phyloP scores from a whole-genome alignment of 2,888 invertebrate genomes.

The Hartigia nigra region DNA sequence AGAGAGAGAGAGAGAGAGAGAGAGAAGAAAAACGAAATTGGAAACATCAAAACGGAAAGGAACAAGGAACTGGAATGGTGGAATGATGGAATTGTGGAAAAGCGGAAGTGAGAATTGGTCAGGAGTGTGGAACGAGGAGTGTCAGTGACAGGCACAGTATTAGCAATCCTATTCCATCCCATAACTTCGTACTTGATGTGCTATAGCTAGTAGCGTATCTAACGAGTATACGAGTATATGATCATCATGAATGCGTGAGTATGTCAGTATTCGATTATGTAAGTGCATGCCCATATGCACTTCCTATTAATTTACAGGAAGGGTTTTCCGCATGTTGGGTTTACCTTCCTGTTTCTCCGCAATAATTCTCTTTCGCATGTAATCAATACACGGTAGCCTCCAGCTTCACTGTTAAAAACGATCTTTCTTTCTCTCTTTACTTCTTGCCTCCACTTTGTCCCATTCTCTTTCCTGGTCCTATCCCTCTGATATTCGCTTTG shows the following conservation, averaged over 20 bases:
- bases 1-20: neutral
- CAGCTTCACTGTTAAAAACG: neutral
- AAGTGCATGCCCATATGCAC: neutral
- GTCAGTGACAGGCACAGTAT: slow-evolving; percentile 50
- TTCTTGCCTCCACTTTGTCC: slow-evolving; percentile 1
- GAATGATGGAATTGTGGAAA: neutral
- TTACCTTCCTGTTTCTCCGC: neutral
- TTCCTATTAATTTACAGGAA: neutral
- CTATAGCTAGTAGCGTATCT: neutral
- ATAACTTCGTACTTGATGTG: neutral
- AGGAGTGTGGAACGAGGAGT: neutral
- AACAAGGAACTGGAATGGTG: neutral
- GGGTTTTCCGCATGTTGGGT: neutral
- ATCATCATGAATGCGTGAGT: neutral
- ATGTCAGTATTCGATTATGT: neutral
- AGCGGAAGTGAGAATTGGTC: neutral
- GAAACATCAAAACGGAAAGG: neutral
- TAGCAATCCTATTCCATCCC: slow-evolving; percentile 45
- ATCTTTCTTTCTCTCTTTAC: slow-evolving; percentile 19
- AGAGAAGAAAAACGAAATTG: neutral
- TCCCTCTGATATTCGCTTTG: slow-evolving; percentile 24
- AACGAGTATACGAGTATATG: neutral
- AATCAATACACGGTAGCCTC: neutral
- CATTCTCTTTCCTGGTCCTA: slow-evolving; percentile 16
- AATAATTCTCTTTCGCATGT: neutral